Base-by-base conservation (phyloP, 2,113 vertebrate species). In the Ploceus nigricollis region DNA sequence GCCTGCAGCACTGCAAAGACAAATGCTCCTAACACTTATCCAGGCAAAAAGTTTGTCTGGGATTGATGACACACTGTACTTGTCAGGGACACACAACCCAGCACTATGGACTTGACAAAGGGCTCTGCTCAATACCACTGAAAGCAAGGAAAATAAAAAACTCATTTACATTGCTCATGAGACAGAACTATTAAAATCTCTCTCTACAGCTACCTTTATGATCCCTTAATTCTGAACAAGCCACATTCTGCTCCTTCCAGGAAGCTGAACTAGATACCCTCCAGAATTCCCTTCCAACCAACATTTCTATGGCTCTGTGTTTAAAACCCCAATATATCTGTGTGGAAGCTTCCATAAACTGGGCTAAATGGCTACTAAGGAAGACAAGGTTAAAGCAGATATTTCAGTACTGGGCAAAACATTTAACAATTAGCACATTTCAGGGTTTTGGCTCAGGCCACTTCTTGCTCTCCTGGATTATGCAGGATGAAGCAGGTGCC, bases 381-480 rank as follows among this genome's bases (percentile, higher is more conserved):
- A 35, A 24, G 28, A 80, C 39, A 39, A n/a, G 33, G 30, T 42
- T 69, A 80, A 33, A 27, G 76, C 57, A 88, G 44, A 88, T 37
- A 69, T 28, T 73, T 28, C 60, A 61, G 72, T 3, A 77, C 33
- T 10, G 47, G 47, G 64, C 82, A 70, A 47, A 83, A 63, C 9
- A 44, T 53, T 90, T 31, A 86, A 90, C 95, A 93, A 95, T 87
- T 94, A 95, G 76, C 89, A 83, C 72, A 54, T 90, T 90, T 81
- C 64, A 81, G 58, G 65, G 27, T 44, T 90, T 83, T 95, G 91
- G 94, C 94, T 56, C 47, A 37, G 68, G 39, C 11, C 35, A 56
- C 68, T 53, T 88, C 0, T 1, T 3, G 0, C 66, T 90, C 71
- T 82, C 72, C 63, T 40, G 68, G 76, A 70, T 18, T 86, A 42